Base-by-base conservation (phyloP, 1,140 invertebrate genomes). In the Whitmania pigra region DNA sequence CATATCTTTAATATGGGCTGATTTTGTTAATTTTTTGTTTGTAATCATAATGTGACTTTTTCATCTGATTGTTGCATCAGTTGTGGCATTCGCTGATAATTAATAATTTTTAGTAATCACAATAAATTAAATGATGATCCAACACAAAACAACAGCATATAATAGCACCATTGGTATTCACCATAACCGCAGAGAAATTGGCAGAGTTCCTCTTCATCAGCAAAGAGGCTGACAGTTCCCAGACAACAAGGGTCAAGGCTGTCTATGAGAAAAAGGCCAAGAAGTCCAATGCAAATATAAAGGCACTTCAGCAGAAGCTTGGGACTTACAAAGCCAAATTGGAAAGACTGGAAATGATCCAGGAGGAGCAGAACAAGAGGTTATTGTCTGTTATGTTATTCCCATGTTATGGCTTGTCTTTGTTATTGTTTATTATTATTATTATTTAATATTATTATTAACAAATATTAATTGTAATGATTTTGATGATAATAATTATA, bases 171-270 rank as follows among this genome's bases (percentile, higher is more conserved):
- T 15, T n/a, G 9, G 29, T 15, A 1, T 20, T 17, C 29, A 4
- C 29, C 57, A 25, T 63, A 9, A 18, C 18, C 9, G 25, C 20
- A 63, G 57, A 63, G 57, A 63, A 63, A 63, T 25, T 31, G 57
- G 29, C 22, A 25, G 57, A 63, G 29, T 63, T 63, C 57, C 29
- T 63, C 22, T 31, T 25, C 22, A 63, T 63, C 57, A 31, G 22
- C 11, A 63, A 63, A 13, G 57, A 63, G 20, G 57, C 57, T 15
- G 57, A 63, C 57, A 25, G 22, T 13, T 25, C 22, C 20, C 57
- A 63, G 57, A 31, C 57, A 18, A 63, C 57, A 1, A 63, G 57
- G 57, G 29, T 63, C 57, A 63, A 63, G 29, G 22, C 57, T 20
- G 22, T 63, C 22, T 63, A 63, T 13, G 57, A 63, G 11, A 22